Conservation (phyloP, 2,113 vertebrate genomes). For the Melanotaenia duboulayi region DNA sequence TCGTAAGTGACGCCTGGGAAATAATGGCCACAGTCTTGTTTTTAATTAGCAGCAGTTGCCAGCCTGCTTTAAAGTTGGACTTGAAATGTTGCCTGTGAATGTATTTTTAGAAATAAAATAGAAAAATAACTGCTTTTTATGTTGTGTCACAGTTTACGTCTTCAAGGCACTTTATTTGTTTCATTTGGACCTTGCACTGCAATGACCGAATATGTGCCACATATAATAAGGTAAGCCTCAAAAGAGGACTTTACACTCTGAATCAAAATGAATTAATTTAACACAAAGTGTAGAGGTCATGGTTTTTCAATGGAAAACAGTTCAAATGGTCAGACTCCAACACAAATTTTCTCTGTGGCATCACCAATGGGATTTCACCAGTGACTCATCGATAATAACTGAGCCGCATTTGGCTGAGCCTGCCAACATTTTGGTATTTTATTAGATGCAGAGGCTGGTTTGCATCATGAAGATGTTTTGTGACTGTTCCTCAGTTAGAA, state of each 20-base stretch:
- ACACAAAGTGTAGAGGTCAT: neutral
- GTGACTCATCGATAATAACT: neutral
- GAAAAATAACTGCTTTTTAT: slow-evolving; percentile 30
- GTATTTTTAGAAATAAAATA: slow-evolving; percentile 23
- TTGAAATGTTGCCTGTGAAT: slow-evolving; percentile 28
- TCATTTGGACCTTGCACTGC: neutral
- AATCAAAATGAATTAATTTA: neutral
- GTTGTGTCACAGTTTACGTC: slow-evolving; percentile 27
- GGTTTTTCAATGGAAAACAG: neutral
- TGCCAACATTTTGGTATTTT: neutral
- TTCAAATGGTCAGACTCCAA: neutral
- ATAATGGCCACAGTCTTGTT: slow-evolving; percentile 44
- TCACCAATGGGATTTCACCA: neutral
- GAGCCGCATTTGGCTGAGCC: neutral
- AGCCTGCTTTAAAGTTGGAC: slow-evolving; percentile 33
- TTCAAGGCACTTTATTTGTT: neutral
- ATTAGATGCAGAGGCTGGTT: neutral
- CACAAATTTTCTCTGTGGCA: no score
- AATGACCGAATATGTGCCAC: neutral
- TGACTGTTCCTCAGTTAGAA: neutral
- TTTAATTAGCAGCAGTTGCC: slow-evolving; percentile 49
- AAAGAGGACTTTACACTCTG: neutral
- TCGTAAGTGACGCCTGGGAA: slow-evolving; percentile 55
- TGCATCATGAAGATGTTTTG: neutral
- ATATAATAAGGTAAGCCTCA: neutral